Evolutionary conservation across 2,113 vertebrate species (phyloP), one percentile per base, ranked within the genome.

Genomic region (Euleptes europaea): DNA sequence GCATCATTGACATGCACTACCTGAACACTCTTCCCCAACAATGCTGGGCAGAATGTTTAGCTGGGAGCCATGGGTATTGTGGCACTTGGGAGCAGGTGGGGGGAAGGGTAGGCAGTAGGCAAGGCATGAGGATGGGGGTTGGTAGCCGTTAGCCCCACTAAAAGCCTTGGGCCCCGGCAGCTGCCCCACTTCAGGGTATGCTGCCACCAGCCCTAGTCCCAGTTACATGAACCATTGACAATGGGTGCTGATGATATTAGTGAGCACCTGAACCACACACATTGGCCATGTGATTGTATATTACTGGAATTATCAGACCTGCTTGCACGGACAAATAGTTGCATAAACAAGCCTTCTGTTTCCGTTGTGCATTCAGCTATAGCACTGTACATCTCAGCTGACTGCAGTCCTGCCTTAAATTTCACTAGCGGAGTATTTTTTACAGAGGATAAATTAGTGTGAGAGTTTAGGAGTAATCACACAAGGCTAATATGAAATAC

Each of bases 371-470:
- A 85, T 51, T 26, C 84, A 83, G 67, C 89, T 84, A 38, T 77
- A 85, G 57, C 51, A 42, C 35, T 47, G 54, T 7, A 84, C 28
- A 75, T 65, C 33, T 63, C 88, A 74, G n/a, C 83, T 86, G 76
- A 57, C 87, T 80, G 63, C 88, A 91, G 38, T 3, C 35, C 14
- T 74, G 23, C 28, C n/a, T 87, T 77, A 83, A 86, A 87, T 86
- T 88, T 88, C 66, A 88, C 88, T 71, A 1, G 21, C 12, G 60
- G 82, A 86, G 33, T 81, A 44, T 82, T 70, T 90, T n/a, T 88
- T 3, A 17, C 86, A 63, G 42, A 88, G 66, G 33, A 84, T 90
- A 86, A 84, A 88, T 89, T 51, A 72, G 28, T 71, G 44, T 54
- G 73, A 73, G 76, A 44, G 72, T 28, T 91, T 88, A 84, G 11